Evolutionary conservation across 1,140 invertebrate species (phyloP).

Genomic region (Meteorus sp.): DNA sequence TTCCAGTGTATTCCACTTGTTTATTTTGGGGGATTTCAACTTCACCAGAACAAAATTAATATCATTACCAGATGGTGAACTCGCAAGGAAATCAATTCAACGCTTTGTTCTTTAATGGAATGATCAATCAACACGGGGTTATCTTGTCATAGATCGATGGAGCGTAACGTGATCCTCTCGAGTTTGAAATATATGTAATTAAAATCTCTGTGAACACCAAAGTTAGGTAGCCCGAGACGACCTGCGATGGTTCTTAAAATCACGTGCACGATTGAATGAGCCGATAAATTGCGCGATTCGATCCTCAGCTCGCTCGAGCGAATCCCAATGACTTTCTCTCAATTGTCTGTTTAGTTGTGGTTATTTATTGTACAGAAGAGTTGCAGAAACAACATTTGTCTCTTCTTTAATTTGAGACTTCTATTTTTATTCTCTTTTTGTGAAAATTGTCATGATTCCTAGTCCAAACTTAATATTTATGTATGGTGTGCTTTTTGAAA

Average conservation of each 20-base stretch:
- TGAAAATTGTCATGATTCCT: background rate
- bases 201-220: background rate
- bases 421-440: background rate
- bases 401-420: background rate
- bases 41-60: no score
- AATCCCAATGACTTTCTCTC: conserved; percentile 13
- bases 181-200: conserved; percentile 21
- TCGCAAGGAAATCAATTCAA: no score
- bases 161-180: background rate
- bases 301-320: conserved; percentile 1
- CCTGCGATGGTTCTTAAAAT: no score
- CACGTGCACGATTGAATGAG: conserved; percentile 11
- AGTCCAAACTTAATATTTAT: no score
- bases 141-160: no score
- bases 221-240: background rate
- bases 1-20: no score
- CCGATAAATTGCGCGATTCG: conserved; percentile 18
- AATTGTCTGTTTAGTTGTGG: background rate
- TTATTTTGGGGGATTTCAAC: no score
- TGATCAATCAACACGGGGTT: conserved; percentile 3
- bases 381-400: background rate
- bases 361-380: background rate
- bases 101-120: conserved; percentile 2
- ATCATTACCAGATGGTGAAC: no score
- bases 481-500: no score